Conservation (phyloP, 1,140 invertebrate genomes). For the Eciton burchellii region DNA sequence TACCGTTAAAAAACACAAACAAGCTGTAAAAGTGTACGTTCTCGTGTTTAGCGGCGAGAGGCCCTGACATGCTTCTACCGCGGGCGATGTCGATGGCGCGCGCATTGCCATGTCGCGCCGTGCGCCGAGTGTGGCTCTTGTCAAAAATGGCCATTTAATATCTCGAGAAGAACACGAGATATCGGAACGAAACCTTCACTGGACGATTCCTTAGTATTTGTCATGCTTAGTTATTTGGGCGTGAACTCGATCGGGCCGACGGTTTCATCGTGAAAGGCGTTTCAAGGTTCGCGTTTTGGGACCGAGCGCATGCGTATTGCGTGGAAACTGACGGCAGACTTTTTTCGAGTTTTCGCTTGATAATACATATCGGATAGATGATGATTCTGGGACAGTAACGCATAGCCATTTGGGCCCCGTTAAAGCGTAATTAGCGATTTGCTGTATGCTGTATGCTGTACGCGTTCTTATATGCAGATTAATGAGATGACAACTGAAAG, state of each 20-base stretch:
- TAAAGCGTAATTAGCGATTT: neutral
- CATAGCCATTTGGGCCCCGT: neutral
- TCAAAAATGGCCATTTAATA: constrained; percentile 77
- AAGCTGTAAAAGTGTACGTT: constrained; percentile 48
- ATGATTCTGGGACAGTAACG: neutral
- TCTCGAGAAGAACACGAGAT: constrained; percentile 68
- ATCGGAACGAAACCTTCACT: constrained; percentile 72
- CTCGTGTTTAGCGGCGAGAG: constrained; percentile 36
- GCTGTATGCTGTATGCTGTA: too few relatives aligned
- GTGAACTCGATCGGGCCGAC: neutral
- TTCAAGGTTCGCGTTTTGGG: constrained; percentile 61
- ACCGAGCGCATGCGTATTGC: constrained; percentile 37
- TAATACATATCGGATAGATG: neutral
- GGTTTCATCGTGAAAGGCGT: constrained; percentile 62
- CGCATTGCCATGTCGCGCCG: constrained; percentile 32
- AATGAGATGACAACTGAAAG: neutral
- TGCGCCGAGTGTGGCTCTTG: constrained; percentile 69
- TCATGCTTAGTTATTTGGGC: constrained; percentile 71
- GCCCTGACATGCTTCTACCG: constrained; percentile 45
- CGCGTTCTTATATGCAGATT: constrained; percentile 1
- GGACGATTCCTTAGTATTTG: constrained; percentile 73
- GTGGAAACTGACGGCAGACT: neutral
- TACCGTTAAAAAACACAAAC: constrained; percentile 19
- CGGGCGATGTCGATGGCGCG: constrained; percentile 40
- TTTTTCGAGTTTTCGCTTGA: neutral